Conservation (phyloP, 2,113 vertebrate genomes). For the Potamarius usumacintae region DNA sequence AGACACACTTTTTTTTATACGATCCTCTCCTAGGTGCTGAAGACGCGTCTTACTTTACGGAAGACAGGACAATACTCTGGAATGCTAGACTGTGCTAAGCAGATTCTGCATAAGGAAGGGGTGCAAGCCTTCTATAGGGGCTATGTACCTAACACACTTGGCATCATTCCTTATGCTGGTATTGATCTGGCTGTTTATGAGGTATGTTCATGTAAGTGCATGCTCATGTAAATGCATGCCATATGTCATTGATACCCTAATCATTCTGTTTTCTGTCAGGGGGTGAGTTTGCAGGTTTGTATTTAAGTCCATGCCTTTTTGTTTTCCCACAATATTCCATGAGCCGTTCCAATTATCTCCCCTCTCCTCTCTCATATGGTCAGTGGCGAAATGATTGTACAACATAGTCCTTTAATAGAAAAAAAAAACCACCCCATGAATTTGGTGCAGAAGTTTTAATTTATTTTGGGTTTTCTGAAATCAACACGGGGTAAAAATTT, state of each 20-base stretch:
- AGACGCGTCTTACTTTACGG: constrained; percentile 67
- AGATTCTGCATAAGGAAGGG: constrained; percentile 66
- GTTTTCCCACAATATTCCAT: not conserved
- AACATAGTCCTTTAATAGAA: no score
- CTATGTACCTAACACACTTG: constrained; percentile 70
- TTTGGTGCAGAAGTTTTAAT: no score
- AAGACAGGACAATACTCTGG: constrained; percentile 68
- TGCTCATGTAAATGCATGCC: not conserved
- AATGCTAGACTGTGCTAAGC: constrained; percentile 63
- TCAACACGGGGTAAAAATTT: no score
- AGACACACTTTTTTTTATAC: not conserved
- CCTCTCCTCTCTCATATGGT: not conserved
- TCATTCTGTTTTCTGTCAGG: not conserved
- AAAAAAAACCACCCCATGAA: no score
- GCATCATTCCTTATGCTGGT: constrained; percentile 71
- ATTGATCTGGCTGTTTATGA: constrained; percentile 71
- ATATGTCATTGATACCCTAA: not conserved
- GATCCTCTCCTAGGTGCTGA: constrained; percentile 60
- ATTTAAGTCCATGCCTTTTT: not conserved
- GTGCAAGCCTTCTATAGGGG: constrained; percentile 65
- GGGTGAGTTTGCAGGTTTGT: not conserved
- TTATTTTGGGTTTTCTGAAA: no score
- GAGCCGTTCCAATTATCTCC: not conserved
- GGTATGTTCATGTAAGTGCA: constrained; percentile 48
- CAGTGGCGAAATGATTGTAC: no score